Evolutionary conservation across 2,888 invertebrate genomes (phyloP), one percentile per base, ranked within the genome.

Genomic region (Tipula lateralis): DNA sequence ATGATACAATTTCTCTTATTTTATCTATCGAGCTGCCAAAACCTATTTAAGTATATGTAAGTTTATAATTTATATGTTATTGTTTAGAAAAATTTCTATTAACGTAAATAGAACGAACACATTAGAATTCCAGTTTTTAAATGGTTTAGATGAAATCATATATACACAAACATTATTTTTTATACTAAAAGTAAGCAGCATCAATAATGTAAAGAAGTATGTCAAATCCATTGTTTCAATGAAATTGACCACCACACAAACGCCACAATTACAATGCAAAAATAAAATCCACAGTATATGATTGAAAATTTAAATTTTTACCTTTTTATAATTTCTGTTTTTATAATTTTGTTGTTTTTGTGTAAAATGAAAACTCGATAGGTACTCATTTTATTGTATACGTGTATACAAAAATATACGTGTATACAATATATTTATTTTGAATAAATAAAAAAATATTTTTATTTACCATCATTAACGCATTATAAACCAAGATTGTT

Each of bases 381-480:
- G 66, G 66, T 66, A 9, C 66, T 66, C 66, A 3, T 66, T 19
- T 66, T n/a, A 12, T 66, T 66, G 1, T 66, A 66, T 44, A 44
- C 3, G 7, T 32, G 7, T 39, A 39, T 39, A 39, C 4, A 39
- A 39, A n/a, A n/a, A n/a, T 16, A 66, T 66, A 66, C 24, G 24
- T 66, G 12, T 24, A 9, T 66, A 66, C 9, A 9, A 5, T 44
- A n/a, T 66, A 66, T 50, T n/a, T 66, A 24, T 66, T 66, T 19
- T 24, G 66, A 66, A 66, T 24, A 66, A 66, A 66, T 66, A 66
- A 66, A 66, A 66, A 66, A 66, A 50, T 16, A 16, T 16, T 50
- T 50, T 50, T 66, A 66, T 66, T 66, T 66, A 66, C 66, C 66
- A 66, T 66, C 66, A 24, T 66, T 66, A 66, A 66, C 66, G 66